Conservation (phyloP, 1,140 invertebrate genomes). For the Drosophila arizonae region DNA sequence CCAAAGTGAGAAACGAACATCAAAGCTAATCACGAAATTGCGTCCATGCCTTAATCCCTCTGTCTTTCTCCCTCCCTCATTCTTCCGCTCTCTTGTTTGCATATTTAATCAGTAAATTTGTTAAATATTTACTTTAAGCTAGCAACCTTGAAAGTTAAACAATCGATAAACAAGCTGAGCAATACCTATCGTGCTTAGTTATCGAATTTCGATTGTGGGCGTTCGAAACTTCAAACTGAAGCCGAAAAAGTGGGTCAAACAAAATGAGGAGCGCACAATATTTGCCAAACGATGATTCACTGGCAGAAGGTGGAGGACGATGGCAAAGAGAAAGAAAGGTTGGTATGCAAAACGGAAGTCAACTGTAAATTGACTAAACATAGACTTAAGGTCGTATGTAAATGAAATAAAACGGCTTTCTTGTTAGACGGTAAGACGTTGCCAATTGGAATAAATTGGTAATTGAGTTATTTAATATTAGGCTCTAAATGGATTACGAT, state of each 20-base stretch:
- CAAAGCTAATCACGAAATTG: conserved; percentile 54
- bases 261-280: conserved; percentile 1
- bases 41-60: conserved; percentile 29
- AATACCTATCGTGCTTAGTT: conserved; percentile 7
- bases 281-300: conserved; percentile 22
- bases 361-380: conserved; percentile 19
- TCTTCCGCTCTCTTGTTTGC: conserved; percentile 31
- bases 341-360: conserved; percentile 1
- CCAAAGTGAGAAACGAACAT: conserved; percentile 29
- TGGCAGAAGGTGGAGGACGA: background rate
- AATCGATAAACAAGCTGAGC: conserved; percentile 8
- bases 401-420: background rate
- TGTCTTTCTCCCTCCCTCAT: no score
- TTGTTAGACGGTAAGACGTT: no score
- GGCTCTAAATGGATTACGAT: background rate
- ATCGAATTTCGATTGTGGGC: conserved; percentile 36
- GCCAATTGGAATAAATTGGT: no score
- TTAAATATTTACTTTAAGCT: conserved; percentile 50
- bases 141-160: conserved; percentile 58
- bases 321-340: background rate
- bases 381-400: conserved; percentile 3
- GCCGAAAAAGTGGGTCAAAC: conserved; percentile 28
- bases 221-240: conserved; percentile 1
- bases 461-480: no score
- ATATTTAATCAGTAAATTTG: conserved; percentile 61